Evolutionary conservation across 2,113 vertebrate genomes (phyloP).

Genomic region (Engraulis encrasicolus): DNA sequence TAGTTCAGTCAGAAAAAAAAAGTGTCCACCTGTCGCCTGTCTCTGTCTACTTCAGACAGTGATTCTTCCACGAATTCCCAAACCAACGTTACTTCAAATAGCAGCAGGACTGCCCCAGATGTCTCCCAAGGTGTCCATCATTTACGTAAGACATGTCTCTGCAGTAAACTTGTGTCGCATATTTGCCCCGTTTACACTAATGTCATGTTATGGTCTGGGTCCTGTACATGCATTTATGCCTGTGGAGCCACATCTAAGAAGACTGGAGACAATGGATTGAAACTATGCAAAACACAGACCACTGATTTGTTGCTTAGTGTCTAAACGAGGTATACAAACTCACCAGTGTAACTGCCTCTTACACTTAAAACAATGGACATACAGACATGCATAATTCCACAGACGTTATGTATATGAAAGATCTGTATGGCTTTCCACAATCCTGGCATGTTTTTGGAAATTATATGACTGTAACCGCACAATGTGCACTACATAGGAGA

Average conservation of each 20-base stretch:
- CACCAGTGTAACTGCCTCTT: not conserved
- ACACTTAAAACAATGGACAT: not conserved
- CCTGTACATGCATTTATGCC: too few species aligned
- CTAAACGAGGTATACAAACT: not conserved
- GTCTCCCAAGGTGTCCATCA: not conserved
- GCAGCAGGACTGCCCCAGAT: too few species aligned
- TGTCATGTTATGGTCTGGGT: not conserved
- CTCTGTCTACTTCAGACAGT: too few species aligned
- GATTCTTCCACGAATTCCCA: too few species aligned
- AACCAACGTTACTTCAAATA: too few species aligned
- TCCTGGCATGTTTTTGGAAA: not conserved
- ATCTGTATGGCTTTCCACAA: not conserved
- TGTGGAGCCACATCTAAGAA: too few species aligned
- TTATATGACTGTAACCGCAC: not conserved
- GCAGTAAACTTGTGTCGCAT: not conserved
- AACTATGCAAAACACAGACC: not conserved
- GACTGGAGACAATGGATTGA: not conserved
- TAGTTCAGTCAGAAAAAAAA: too few species aligned
- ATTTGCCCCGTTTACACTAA: not conserved
- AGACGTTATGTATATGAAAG: not conserved
- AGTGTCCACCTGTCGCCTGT: too few species aligned
- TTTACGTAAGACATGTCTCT: not conserved
- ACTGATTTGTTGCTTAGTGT: not conserved
- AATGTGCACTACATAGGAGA: not conserved
- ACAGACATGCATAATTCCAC: not conserved